These are phyloP conservation scores for Gymnorhina tibicen DNA, from an alignment of 2,113 vertebrate species.

Conservation along the genomic window DNA sequence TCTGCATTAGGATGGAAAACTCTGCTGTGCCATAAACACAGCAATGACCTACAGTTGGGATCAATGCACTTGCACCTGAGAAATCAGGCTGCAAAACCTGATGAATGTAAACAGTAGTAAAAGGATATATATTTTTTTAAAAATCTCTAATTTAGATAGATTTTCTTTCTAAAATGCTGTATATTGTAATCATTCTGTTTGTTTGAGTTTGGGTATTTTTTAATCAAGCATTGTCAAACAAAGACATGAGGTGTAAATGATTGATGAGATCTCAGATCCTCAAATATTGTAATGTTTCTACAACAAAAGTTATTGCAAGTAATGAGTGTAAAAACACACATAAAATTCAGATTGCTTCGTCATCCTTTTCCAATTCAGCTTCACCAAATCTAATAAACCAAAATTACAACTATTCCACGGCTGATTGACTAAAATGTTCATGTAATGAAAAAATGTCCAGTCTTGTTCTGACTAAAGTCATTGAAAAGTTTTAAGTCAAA, in stretches of 20 bases:
- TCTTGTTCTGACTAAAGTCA: not conserved
- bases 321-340: not conserved
- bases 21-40: not conserved
- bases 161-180: not conserved
- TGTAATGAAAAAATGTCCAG: not conserved
- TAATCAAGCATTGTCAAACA: not conserved
- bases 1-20: not conserved
- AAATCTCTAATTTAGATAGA: not conserved
- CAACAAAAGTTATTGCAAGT: not conserved
- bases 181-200: not conserved
- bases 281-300: not conserved
- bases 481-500: not conserved
- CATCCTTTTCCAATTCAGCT: not conserved
- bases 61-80: not conserved
- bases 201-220: not conserved
- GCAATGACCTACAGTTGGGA: not conserved
- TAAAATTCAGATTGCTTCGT: constrained; percentile 2
- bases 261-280: not conserved
- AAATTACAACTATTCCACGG: not conserved
- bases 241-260: not conserved
- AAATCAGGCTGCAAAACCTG: not conserved
- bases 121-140: not conserved
- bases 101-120: not conserved
- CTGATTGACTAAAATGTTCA: not conserved
- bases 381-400: not conserved